phyloP scores from a whole-genome alignment of 1,140 invertebrate species.

The Diachasma alloeum region DNA sequence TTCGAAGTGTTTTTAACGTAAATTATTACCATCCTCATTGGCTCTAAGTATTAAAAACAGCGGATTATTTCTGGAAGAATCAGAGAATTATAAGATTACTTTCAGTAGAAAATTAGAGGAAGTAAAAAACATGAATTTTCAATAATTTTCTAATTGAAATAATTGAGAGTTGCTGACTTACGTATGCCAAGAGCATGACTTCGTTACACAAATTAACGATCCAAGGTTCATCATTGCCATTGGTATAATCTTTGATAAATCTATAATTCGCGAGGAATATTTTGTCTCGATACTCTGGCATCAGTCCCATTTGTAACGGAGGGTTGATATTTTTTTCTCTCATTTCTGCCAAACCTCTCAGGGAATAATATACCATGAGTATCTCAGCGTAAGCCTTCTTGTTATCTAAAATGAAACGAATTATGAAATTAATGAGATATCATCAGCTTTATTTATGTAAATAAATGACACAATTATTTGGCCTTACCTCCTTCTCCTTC shows the following conservation, averaged over 20 bases:
- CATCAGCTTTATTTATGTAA: no score
- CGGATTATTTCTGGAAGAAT: neutral
- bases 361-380: constrained; percentile 60
- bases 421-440: neutral
- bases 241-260: constrained; percentile 64
- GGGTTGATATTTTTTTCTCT: neutral
- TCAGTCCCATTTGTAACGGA: constrained; percentile 33
- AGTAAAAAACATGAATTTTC: neutral
- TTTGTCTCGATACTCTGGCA: constrained; percentile 36
- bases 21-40: neutral
- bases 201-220: constrained; percentile 63
- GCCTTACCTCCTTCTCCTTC: constrained; percentile 50
- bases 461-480: neutral
- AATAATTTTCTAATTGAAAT: no score
- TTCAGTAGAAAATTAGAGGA: no score
- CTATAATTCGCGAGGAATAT: constrained; percentile 55
- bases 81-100: neutral
- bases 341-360: constrained; percentile 48
- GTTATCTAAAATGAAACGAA: constrained; percentile 32
- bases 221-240: constrained; percentile 60
- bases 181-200: neutral
- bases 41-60: neutral
- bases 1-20: neutral
- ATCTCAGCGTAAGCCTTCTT: constrained; percentile 63
- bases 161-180: neutral